A percentile compares a stretch with the other conserved stretches of the same genome.
Evolutionary conservation across 2,888 invertebrate genomes (phyloP).

Genomic region (Orthonychiurus folsomi): DNA sequence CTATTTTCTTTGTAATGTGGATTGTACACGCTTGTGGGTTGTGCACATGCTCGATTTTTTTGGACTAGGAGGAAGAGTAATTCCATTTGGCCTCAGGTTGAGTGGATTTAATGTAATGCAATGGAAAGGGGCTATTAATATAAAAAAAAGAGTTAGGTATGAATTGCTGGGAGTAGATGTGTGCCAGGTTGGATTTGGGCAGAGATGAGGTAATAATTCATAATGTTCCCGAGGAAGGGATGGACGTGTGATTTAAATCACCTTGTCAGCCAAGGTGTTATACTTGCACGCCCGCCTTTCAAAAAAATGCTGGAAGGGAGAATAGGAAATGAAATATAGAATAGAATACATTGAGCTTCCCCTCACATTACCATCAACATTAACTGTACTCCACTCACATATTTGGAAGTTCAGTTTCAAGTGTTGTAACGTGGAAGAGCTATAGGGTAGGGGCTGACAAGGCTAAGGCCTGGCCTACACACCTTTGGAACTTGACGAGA

Average conservation of each 20-base stretch:
- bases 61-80: too few relatives aligned
- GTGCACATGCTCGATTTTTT: too few relatives aligned
- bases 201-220: constrained; percentile 24
- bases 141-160: too few relatives aligned
- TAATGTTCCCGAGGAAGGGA: constrained; percentile 8
- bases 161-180: too few relatives aligned
- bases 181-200: constrained; percentile 16
- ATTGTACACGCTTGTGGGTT: too few relatives aligned
- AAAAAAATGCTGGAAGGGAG: constrained; percentile 4
- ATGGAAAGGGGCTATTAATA: too few relatives aligned
- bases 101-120: too few relatives aligned
- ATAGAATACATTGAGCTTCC: not conserved
- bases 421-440: not conserved
- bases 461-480: not conserved
- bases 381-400: too few relatives aligned
- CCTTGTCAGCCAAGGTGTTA: constrained; percentile 30
- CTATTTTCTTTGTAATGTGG: too few relatives aligned
- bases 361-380: too few relatives aligned
- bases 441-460: too few relatives aligned
- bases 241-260: constrained; percentile 29
- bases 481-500: not conserved
- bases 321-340: not conserved
- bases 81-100: too few relatives aligned
- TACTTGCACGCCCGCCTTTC: constrained; percentile 16
- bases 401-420: not conserved